A percentile compares a stretch with the other conserved stretches of the same genome.
phyloP scores from a whole-genome alignment of 2,113 vertebrate genomes.

The Eptesicus fuscus region DNA sequence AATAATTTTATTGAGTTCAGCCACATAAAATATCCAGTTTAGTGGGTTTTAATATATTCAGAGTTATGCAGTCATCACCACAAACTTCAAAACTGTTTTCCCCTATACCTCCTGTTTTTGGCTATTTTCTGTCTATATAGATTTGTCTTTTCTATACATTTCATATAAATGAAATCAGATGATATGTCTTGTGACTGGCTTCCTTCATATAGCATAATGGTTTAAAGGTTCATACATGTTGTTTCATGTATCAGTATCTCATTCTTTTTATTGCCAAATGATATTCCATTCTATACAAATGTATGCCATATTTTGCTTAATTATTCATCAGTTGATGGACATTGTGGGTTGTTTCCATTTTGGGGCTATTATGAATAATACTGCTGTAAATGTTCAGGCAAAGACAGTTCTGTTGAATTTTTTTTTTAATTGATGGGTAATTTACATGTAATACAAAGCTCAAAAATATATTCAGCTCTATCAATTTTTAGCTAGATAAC shows the following conservation, averaged over 20 bases:
- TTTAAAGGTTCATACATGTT: background rate
- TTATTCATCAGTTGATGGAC: background rate
- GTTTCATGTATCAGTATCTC: background rate
- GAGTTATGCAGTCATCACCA: background rate
- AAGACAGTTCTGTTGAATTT: background rate
- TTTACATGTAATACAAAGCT: background rate
- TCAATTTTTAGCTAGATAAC: background rate
- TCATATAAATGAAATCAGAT: background rate
- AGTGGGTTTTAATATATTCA: background rate
- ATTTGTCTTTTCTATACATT: background rate
- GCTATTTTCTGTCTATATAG: background rate
- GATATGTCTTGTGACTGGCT: background rate
- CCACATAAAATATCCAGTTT: background rate
- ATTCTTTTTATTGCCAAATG: background rate
- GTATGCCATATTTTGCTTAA: background rate
- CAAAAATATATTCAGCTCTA: background rate
- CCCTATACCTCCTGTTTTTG: background rate
- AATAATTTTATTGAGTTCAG: background rate
- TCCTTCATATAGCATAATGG: background rate
- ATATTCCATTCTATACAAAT: background rate
- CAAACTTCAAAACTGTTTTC: background rate
- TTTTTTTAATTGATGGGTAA: background rate
- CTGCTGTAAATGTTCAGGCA: background rate
- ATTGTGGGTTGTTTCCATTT: constrained; percentile 2
- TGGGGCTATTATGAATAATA: background rate